Conservation (phyloP, 2,113 vertebrate genomes). For the Rhizomys pruinosus region DNA sequence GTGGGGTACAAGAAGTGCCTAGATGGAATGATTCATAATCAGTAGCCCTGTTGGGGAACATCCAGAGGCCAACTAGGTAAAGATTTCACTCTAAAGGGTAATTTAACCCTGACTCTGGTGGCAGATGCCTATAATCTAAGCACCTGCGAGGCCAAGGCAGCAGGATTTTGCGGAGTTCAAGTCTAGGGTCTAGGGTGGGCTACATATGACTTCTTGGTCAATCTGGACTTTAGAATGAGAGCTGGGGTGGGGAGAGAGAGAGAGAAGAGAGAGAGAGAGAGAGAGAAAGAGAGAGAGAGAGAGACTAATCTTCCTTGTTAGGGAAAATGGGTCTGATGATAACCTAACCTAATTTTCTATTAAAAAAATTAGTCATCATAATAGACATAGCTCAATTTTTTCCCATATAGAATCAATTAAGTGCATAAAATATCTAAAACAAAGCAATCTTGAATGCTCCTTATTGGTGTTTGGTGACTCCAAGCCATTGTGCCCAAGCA, state of each 20-base stretch:
- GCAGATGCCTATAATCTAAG: neutral
- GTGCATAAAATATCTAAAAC: neutral
- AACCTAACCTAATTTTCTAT: neutral
- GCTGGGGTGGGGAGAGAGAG: too few relatives aligned
- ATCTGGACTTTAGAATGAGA: too few relatives aligned
- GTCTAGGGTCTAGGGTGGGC: neutral
- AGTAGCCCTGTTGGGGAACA: fast-evolving
- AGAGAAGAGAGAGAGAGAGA: neutral
- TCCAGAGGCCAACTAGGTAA: fast-evolving
- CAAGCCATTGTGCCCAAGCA: fast-evolving
- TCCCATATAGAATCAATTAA: neutral
- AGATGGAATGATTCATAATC: fast-evolving
- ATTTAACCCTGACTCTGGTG: neutral
- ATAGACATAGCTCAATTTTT: neutral
- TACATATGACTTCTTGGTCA: neutral
- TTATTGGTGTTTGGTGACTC: neutral
- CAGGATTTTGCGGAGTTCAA: neutral
- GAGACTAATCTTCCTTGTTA: neutral
- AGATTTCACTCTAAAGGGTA: neutral
- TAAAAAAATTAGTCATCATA: neutral
- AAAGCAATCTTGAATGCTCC: neutral
- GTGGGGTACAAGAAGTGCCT: fast-evolving
- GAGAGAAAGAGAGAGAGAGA: neutral
- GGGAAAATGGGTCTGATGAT: neutral
- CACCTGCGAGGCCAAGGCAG: neutral